phyloP scores from a whole-genome alignment of 1,140 invertebrate genomes.

The Drosophila ambigua region DNA sequence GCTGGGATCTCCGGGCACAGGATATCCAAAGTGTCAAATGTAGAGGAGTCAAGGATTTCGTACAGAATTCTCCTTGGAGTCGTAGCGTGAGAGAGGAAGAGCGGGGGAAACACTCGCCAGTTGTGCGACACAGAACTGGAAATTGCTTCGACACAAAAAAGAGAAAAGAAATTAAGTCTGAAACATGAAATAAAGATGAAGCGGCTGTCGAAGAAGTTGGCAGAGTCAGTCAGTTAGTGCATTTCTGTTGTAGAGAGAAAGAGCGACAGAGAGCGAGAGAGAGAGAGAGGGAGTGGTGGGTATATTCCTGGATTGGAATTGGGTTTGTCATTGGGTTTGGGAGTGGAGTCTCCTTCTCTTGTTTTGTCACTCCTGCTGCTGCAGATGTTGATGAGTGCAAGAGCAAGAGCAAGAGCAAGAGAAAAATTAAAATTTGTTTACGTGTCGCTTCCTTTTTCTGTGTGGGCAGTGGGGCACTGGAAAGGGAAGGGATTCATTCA shows the following conservation, averaged over 20 bases:
- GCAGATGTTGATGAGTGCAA: conserved; percentile 13
- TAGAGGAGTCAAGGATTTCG: conserved; percentile 63
- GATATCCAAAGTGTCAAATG: conserved; percentile 73
- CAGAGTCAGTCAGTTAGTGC: conserved; percentile 48
- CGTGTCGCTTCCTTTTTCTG: conserved; percentile 23
- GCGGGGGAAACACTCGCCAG: conserved; percentile 49
- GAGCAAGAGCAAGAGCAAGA: conserved; percentile 8
- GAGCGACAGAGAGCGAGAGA: conserved; percentile 12
- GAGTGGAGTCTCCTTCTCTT: neutral
- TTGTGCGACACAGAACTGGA: conserved; percentile 62
- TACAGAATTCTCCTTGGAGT: conserved; percentile 37
- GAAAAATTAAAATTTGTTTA: conserved; percentile 68
- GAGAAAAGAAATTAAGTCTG: conserved; percentile 64
- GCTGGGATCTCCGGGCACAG: conserved; percentile 2
- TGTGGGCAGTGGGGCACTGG: conserved; percentile 1
- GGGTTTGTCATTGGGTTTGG: conserved; percentile 2
- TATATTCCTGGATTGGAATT: neutral
- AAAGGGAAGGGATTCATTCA: conserved; percentile 5
- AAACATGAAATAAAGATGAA: conserved; percentile 80
- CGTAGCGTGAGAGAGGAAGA: conserved; percentile 3
- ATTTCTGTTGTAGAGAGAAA: conserved; percentile 1
- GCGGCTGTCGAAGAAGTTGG: conserved; percentile 58
- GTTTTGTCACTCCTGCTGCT: conserved; percentile 17
- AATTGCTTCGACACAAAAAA: conserved; percentile 37
- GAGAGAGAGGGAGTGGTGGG: no score